These are phyloP conservation scores for Myiopsitta monachus DNA, from an alignment of 2,113 vertebrate species.

Conservation along the genomic window DNA sequence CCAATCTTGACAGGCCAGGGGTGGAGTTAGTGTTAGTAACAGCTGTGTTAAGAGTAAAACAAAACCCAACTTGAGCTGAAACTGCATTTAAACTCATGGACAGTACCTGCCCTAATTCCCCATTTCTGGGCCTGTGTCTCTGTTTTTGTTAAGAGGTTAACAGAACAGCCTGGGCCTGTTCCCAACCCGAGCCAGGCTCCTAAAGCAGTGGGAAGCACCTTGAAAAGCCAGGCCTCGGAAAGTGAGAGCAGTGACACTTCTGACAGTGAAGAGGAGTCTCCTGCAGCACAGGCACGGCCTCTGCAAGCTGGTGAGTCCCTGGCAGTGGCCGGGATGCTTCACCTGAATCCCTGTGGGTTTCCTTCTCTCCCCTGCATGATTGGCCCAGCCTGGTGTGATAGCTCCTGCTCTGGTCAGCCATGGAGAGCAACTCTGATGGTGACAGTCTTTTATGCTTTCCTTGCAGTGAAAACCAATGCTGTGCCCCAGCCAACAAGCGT, in stretches of 20 bases:
- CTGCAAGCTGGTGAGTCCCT: neutral
- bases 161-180: conserved; percentile 51
- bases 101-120: neutral
- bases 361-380: neutral
- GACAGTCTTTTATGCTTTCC: neutral
- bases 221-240: conserved; percentile 53
- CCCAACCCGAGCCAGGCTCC: conserved; percentile 54
- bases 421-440: neutral
- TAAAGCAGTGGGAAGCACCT: conserved; percentile 33
- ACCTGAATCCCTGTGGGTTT: neutral
- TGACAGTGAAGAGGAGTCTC: conserved; percentile 64
- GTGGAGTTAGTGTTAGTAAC: neutral
- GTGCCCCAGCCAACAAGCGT: neutral
- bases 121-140: neutral
- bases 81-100: neutral
- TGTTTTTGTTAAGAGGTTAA: conserved; percentile 35
- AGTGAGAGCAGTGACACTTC: conserved; percentile 60
- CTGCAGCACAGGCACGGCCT: neutral
- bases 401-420: neutral
- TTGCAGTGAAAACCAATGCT: conserved; percentile 18
- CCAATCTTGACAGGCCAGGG: neutral
- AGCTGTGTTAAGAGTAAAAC: neutral
- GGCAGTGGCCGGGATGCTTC: neutral
- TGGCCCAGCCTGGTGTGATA: neutral
- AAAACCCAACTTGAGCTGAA: neutral